Percentiles rank a stretch among this genome's conserved stretches.
Conservation (phyloP, 2,888 invertebrate genomes). For the Thera britannica region DNA sequence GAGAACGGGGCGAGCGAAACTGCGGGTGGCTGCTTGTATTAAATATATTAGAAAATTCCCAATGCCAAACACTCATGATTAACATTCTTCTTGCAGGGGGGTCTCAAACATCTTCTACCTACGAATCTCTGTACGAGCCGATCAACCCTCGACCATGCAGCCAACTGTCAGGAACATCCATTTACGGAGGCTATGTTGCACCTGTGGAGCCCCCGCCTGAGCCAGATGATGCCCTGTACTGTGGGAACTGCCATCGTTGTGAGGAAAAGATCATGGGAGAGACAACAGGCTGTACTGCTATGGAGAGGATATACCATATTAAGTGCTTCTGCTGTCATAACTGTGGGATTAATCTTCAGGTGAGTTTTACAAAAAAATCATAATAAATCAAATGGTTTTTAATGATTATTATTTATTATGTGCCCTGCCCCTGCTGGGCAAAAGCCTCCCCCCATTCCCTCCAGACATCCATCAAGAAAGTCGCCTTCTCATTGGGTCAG, state of each 20-base stretch:
- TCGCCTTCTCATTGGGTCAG: no score
- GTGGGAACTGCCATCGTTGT: conserved; percentile 96
- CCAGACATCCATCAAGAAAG: no score
- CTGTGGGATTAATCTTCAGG: conserved; percentile 93
- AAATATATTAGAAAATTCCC: no score
- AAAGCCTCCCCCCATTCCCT: no score
- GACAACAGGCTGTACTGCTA: conserved; percentile 98
- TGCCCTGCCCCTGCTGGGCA: no score
- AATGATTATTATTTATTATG: no score
- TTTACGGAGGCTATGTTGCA: conserved; percentile 87
- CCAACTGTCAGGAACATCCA: conserved; percentile 85
- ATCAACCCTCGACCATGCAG: conserved; percentile 86
- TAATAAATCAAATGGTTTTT: background rate
- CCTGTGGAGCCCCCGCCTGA: conserved; percentile 94
- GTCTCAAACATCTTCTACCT: conserved; percentile 86
- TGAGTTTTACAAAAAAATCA: conserved; percentile 37
- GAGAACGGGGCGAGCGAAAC: no score
- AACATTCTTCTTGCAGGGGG: conserved; percentile 45
- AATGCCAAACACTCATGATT: background rate
- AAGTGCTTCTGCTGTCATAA: conserved; percentile 97
- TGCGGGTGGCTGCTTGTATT: no score
- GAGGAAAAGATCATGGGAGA: conserved; percentile 97
- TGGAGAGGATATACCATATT: conserved; percentile 98
- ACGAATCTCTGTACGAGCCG: conserved; percentile 87
- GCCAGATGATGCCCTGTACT: conserved; percentile 88